Evolutionary conservation across 2,888 invertebrate species (phyloP).

Genomic region (Mystacides longicornis): DNA sequence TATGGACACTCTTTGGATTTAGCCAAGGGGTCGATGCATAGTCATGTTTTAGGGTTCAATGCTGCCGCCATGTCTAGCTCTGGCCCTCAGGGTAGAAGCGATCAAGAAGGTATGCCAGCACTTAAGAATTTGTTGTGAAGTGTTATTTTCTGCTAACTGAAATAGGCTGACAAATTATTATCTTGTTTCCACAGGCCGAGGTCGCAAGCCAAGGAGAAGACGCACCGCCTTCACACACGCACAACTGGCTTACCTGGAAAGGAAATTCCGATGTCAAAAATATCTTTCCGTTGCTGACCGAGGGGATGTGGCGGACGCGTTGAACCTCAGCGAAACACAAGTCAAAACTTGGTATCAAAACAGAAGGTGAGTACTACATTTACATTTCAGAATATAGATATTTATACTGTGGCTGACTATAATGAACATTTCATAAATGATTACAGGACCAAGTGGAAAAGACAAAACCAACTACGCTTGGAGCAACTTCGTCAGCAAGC

Average conservation of each 20-base stretch:
- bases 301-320: constrained; percentile 84
- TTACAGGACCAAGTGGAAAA: constrained; percentile 78
- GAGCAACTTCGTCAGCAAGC: constrained; percentile 83
- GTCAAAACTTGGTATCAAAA: constrained; percentile 96
- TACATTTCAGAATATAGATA: too few species aligned
- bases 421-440: too few species aligned
- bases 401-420: too few species aligned
- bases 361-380: constrained; percentile 56
- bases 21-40: constrained; percentile 41
- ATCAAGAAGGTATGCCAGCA: constrained; percentile 33
- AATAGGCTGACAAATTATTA: too few species aligned
- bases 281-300: constrained; percentile 90
- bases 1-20: constrained; percentile 44
- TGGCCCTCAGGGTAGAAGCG: constrained; percentile 40
- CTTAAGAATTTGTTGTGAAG: background rate
- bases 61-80: constrained; percentile 39
- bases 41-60: constrained; percentile 35
- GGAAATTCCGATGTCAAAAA: constrained; percentile 90
- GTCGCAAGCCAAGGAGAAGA: constrained; percentile 74
- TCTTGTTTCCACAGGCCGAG: constrained; percentile 32
- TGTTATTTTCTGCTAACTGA: background rate
- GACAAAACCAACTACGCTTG: constrained; percentile 78
- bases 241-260: constrained; percentile 83
- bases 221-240: constrained; percentile 92
- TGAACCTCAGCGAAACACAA: constrained; percentile 87